Evolutionary conservation across 2,888 invertebrate genomes (phyloP).

Genomic region (Xestoiulus laeticollis): DNA sequence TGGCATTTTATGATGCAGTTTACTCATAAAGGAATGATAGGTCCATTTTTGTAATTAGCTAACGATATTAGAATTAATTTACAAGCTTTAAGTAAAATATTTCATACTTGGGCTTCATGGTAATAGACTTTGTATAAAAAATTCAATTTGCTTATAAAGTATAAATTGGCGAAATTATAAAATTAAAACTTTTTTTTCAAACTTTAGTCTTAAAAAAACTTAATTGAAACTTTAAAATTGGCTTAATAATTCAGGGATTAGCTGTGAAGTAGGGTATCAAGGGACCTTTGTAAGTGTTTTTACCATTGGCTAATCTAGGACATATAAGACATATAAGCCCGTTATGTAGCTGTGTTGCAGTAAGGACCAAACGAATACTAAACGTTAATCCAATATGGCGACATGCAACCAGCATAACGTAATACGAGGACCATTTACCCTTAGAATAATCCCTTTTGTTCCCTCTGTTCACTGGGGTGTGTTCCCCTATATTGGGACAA

Average conservation of each 20-base stretch:
- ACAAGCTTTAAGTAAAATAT: too few species aligned
- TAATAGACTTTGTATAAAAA: too few species aligned
- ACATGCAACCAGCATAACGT: constrained; percentile 23
- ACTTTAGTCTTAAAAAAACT: not conserved
- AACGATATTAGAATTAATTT: too few species aligned
- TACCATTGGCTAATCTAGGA: not conserved
- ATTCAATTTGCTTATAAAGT: too few species aligned
- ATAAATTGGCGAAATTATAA: too few species aligned
- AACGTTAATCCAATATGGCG: constrained; percentile 15
- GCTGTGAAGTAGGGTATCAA: not conserved
- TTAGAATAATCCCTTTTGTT: constrained; percentile 23
- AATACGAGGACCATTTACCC: constrained; percentile 23
- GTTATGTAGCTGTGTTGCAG: not conserved
- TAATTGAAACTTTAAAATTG: not conserved
- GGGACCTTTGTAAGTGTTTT: not conserved
- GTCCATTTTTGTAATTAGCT: too few species aligned
- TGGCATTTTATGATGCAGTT: not conserved
- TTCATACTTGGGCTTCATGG: too few species aligned
- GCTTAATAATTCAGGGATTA: not conserved
- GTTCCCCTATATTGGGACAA: constrained; percentile 16
- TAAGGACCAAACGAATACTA: not conserved
- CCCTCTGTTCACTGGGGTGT: not conserved
- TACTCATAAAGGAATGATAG: not conserved
- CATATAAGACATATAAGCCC: not conserved
- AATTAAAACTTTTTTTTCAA: too few species aligned